A percentile compares a stretch with the other conserved stretches of the same genome.
These are phyloP conservation scores for Daubentonia madagascariensis DNA, from an alignment of 2,113 vertebrate genomes.

Conservation along the genomic window DNA sequence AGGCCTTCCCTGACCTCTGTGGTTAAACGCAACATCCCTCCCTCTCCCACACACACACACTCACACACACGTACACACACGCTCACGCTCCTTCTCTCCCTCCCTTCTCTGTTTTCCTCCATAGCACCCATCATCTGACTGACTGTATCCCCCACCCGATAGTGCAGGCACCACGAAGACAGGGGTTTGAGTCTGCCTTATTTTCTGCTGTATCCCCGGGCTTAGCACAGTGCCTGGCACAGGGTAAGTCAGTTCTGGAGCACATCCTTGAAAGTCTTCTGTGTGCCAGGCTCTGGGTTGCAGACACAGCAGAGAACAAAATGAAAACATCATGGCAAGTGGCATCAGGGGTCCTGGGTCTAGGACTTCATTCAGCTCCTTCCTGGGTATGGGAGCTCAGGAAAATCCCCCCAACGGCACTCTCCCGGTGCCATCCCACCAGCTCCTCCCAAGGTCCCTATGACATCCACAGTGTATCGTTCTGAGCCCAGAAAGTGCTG, in stretches of 20 bases:
- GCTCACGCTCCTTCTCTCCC: background rate
- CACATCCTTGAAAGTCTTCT: background rate
- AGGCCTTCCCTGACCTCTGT: background rate
- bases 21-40: background rate
- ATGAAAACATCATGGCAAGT: rapidly evolving
- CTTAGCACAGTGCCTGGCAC: background rate
- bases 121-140: too few relatives aligned
- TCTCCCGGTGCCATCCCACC: rapidly evolving
- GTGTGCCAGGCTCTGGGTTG: rapidly evolving
- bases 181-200: background rate
- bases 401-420: background rate
- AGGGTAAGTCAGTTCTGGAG: background rate
- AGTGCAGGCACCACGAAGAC: background rate
- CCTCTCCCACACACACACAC: background rate
- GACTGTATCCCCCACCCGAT: background rate
- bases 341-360: background rate
- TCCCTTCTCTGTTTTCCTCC: background rate
- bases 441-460: background rate
- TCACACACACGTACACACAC: background rate
- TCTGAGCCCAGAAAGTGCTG: background rate
- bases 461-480: rapidly evolving
- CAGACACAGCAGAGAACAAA: background rate
- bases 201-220: background rate
- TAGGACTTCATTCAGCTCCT: background rate
- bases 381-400: background rate